phyloP scores from a whole-genome alignment of 2,797 vertebrate species.

The Craterocephalus amniculus region DNA sequence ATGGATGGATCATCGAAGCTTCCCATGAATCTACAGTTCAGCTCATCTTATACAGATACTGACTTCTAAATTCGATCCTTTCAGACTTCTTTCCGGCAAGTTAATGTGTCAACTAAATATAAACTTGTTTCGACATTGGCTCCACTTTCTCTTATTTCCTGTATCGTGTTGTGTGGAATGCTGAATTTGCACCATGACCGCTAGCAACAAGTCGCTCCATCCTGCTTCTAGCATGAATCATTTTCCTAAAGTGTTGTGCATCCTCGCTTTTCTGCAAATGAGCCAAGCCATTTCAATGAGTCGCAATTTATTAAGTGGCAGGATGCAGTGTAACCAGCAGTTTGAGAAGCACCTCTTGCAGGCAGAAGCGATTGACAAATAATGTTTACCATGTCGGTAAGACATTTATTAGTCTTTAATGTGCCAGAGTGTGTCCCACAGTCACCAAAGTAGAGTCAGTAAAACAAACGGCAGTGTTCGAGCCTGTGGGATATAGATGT shows the following conservation, averaged over 20 bases:
- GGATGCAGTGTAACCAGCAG: neutral
- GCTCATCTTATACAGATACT: neutral
- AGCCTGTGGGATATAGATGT: neutral
- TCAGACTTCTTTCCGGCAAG: neutral
- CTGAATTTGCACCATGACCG: neutral
- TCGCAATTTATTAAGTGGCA: neutral
- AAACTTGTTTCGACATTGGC: neutral
- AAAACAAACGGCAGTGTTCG: neutral
- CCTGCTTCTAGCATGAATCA: neutral
- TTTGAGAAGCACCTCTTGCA: neutral
- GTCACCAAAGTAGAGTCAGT: neutral
- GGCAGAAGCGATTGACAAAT: neutral
- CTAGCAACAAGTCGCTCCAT: neutral
- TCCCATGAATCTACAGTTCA: neutral
- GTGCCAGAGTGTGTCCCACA: neutral
- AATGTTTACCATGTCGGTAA: neutral
- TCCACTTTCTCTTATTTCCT: neutral
- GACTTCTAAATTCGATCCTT: neutral
- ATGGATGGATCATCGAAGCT: neutral
- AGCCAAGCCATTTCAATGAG: neutral
- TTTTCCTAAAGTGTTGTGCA: constrained; percentile 7
- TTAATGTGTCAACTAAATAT: neutral
- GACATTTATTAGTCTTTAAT: neutral
- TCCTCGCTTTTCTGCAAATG: neutral
- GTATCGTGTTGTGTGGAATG: neutral